Evolutionary conservation across 2,888 invertebrate genomes (phyloP), one percentile per base, ranked within the genome.

Genomic region (Therioaphis trifolii): DNA sequence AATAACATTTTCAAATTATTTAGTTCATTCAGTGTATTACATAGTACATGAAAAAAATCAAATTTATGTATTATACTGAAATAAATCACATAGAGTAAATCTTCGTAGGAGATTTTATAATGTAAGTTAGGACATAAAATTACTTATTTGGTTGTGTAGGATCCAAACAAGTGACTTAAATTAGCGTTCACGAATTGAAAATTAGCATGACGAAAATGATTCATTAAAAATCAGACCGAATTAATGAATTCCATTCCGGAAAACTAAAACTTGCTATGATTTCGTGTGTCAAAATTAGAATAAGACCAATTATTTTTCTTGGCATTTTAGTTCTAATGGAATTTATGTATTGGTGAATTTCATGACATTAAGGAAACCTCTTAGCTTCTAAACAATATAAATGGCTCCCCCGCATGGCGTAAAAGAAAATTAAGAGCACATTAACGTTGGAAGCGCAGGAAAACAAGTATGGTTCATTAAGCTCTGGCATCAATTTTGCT

Each of bases 401-500:
- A 82, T 72, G 66, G 74, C 63, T 82, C 74, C 63, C 72, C 40
- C 72, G 82, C 82, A 82, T 24, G 63, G 63, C 74, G 61, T 82
- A 82, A 82, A 82, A 82, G 82, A 82, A 82, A 82, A 82, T 74
- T 82, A 82, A 82, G 82, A 72, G 63, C 74, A 52, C 82, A 82
- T 82, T 82, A 82, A 74, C 74, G 63, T 63, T n/a, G 63, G 35
- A 63, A 52, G 82, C 74, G 74, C 12, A 52, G 74, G 82, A 63
- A 61, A 74, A 82, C 82, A 82, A 82, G 74, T 82, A 82, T n/a
- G 82, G 82, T 82, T 82, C 82, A 82, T 82, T 82, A 82, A 82
- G 82, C 52, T 63, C 63, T 63, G 82, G 82, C 74, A 82, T 82
- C 82, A 82, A 82, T 82, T 82, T 82, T 74, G 72, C 49, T 74